phyloP scores from a whole-genome alignment of 2,113 vertebrate species.

The Strix aluco region DNA sequence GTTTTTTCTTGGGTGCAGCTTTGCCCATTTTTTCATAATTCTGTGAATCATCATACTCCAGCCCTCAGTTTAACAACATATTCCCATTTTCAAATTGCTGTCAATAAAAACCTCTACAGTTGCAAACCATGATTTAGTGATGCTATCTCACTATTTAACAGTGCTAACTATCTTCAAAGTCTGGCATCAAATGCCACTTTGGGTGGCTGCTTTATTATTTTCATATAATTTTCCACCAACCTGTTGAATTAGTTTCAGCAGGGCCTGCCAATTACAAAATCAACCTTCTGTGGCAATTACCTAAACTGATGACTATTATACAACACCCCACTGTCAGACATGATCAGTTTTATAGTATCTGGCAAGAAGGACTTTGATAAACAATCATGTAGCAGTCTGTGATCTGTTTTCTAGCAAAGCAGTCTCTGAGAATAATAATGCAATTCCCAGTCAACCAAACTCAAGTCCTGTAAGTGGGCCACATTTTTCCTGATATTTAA shows the following conservation, averaged over 20 bases:
- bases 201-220: background rate
- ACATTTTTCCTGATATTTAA: background rate
- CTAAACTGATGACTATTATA: background rate
- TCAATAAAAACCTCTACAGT: background rate
- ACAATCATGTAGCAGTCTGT: rapidly evolving
- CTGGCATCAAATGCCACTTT: background rate
- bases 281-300: background rate
- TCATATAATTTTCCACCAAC: background rate
- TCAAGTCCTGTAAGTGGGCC: background rate
- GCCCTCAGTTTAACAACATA: background rate
- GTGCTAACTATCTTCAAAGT: background rate
- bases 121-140: background rate
- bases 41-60: background rate
- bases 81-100: background rate
- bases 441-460: background rate
- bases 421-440: background rate
- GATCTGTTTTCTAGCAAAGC: background rate
- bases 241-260: background rate
- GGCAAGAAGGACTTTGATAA: background rate
- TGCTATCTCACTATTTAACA: background rate
- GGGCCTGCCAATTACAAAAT: background rate
- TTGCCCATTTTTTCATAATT: background rate
- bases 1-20: background rate
- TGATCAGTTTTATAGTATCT: background rate
- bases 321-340: background rate